These are phyloP conservation scores for Regulus satrapa DNA, from an alignment of 2,113 vertebrate genomes.

Conservation along the genomic window DNA sequence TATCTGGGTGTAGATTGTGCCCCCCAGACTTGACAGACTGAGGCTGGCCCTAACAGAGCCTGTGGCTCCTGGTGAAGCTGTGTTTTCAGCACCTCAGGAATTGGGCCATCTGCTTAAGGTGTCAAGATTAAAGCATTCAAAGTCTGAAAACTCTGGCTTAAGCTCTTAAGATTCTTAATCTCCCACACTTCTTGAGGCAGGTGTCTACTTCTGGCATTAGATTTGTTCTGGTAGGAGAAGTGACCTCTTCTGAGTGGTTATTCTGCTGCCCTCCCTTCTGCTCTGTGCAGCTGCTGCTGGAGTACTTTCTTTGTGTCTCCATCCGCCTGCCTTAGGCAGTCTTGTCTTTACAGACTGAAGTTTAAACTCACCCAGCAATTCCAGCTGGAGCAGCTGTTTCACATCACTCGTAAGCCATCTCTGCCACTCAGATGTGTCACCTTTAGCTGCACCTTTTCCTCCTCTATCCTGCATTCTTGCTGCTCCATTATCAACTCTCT, in stretches of 20 bases:
- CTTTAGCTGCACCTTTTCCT: not conserved
- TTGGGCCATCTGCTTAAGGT: not conserved
- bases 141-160: not conserved
- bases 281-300: not conserved
- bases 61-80: not conserved
- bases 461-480: not conserved
- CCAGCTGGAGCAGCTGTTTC: not conserved
- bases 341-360: not conserved
- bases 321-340: accelerated
- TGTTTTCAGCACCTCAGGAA: not conserved
- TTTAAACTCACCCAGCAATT: not conserved
- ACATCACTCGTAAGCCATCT: not conserved
- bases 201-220: not conserved
- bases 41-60: not conserved
- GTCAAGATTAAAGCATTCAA: not conserved
- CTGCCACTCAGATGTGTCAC: not conserved
- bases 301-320: not conserved
- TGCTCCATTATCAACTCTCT: not conserved
- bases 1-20: not conserved
- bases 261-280: not conserved
- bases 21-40: not conserved
- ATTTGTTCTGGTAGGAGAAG: not conserved
- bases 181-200: not conserved
- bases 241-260: not conserved
- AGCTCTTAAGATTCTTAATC: not conserved